A percentile compares a stretch with the other conserved stretches of the same genome.
Evolutionary conservation across 2,888 invertebrate species (phyloP).

Genomic region (Ophioninae sp.): DNA sequence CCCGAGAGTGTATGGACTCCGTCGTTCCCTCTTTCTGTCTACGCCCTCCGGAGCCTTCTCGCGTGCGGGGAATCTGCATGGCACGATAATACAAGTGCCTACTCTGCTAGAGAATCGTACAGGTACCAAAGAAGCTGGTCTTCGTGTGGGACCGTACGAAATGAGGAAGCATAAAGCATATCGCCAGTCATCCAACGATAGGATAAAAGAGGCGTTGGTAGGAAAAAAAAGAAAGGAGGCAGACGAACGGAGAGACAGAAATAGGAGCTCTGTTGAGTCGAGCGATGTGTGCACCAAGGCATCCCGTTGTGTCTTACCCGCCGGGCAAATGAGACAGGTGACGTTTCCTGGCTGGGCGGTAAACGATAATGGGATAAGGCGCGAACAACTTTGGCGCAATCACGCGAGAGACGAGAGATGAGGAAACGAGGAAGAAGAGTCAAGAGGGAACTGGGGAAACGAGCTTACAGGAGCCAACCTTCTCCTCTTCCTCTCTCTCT

Average conservation of each 20-base stretch:
- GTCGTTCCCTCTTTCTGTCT: not conserved
- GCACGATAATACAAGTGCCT: conserved; percentile 14
- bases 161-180: conserved; percentile 21
- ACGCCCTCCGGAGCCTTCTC: not conserved
- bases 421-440: conserved; percentile 52
- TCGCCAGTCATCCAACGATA: conserved; percentile 27
- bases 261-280: conserved; percentile 18
- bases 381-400: conserved; percentile 62
- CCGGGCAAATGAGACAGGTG: conserved; percentile 58
- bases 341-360: conserved; percentile 59
- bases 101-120: conserved; percentile 13
- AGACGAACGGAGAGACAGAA: conserved; percentile 2
- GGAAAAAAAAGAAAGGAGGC: not conserved
- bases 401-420: conserved; percentile 56
- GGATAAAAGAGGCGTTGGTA: conserved; percentile 3
- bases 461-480: conserved; percentile 50
- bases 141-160: conserved; percentile 3
- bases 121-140: not conserved
- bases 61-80: conserved; percentile 11
- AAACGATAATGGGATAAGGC: conserved; percentile 63
- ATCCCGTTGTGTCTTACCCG: conserved; percentile 55
- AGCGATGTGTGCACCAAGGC: conserved; percentile 41
- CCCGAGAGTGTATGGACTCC: conserved; percentile 21
- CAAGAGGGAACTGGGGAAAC: conserved; percentile 45
- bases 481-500: too few relatives aligned